Percentiles rank a stretch among this genome's conserved stretches.
Evolutionary conservation across 2,797 vertebrate species (phyloP).

Genomic region (Coregonus ussuriensis): DNA sequence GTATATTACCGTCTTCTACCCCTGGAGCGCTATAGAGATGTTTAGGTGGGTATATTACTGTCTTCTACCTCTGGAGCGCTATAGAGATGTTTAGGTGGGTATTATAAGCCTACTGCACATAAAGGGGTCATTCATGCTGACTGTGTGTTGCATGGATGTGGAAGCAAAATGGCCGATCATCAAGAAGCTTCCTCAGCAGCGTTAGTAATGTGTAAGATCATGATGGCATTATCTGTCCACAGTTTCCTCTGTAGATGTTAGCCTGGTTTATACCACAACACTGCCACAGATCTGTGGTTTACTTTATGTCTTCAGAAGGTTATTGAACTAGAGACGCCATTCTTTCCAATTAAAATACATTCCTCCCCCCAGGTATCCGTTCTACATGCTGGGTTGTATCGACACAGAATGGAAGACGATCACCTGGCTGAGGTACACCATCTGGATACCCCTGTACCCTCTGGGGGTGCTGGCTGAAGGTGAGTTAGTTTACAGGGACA

Average conservation of each 20-base stretch:
- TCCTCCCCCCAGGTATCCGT: constrained; percentile 84
- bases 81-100: no score
- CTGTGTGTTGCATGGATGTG: background rate
- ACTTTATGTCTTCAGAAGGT: background rate
- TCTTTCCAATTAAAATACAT: background rate
- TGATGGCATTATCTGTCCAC: no score
- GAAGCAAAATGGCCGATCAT: background rate
- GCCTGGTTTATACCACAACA: no score
- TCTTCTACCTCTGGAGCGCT: constrained; percentile 74
- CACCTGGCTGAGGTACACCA: constrained; percentile 92
- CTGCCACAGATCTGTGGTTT: no score
- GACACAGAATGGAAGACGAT: constrained; percentile 91
- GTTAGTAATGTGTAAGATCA: no score
- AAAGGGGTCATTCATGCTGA: no score
- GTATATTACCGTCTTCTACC: no score
- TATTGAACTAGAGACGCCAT: constrained; percentile 3
- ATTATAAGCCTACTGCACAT: no score
- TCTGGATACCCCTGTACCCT: constrained; percentile 95
- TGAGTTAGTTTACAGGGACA: constrained; percentile 70
- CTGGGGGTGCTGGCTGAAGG: constrained; percentile 91
- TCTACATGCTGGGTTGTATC: constrained; percentile 92
- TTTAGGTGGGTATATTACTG: no score
- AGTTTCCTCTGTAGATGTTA: no score
- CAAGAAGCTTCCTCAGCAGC: background rate
- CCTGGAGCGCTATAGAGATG: no score